Evolutionary conservation across 2,113 vertebrate species (phyloP).

Genomic region (Dipodomys stephensi): DNA sequence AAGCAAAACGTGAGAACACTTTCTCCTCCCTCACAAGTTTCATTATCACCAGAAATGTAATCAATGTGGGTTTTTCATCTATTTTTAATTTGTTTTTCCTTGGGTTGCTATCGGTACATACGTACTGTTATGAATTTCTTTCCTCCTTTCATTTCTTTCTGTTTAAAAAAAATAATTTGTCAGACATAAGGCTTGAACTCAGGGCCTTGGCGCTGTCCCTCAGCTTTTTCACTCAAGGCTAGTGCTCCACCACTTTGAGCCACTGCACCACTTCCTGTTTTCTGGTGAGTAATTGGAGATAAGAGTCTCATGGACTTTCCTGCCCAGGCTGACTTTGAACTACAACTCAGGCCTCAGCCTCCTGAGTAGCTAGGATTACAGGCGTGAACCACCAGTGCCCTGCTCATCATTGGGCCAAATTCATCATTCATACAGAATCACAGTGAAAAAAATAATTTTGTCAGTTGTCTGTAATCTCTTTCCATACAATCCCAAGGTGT

Average conservation of each 20-base stretch:
- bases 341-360: too few species aligned
- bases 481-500: not conserved
- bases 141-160: not conserved
- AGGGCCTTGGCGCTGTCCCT: too few species aligned
- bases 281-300: too few species aligned
- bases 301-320: too few species aligned
- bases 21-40: not conserved
- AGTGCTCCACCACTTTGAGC: too few species aligned
- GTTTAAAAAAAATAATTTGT: not conserved
- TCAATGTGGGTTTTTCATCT: not conserved
- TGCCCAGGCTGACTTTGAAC: too few species aligned
- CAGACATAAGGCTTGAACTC: too few species aligned
- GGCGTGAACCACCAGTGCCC: too few species aligned
- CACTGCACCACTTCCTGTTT: too few species aligned
- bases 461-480: not conserved
- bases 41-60: not conserved
- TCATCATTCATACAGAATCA: conserved; percentile 3
- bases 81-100: not conserved
- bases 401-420: not conserved
- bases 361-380: too few species aligned
- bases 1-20: not conserved
- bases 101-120: not conserved
- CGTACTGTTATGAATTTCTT: not conserved
- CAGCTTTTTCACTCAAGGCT: too few species aligned
- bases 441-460: not conserved